A percentile compares a stretch with the other conserved stretches of the same genome.
phyloP scores from a whole-genome alignment of 2,113 vertebrate genomes.

The Arothron firmamentum region DNA sequence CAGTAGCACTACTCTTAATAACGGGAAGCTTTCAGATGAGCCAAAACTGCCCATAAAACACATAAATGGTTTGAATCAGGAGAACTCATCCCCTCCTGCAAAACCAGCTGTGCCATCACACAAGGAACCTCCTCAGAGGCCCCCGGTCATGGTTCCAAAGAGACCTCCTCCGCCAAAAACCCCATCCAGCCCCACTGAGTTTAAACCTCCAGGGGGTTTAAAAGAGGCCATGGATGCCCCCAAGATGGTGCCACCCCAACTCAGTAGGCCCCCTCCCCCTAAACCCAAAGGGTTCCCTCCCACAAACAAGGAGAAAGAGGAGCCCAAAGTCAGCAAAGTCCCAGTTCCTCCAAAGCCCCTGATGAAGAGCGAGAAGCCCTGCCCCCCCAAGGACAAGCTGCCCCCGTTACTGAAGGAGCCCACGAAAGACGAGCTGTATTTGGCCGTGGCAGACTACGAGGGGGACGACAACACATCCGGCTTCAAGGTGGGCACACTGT shows the following conservation, averaged over 20 bases:
- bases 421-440: conserved; percentile 83
- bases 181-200: conserved; percentile 68
- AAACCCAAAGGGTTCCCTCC: conserved; percentile 82
- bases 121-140: conserved; percentile 79
- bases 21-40: conserved; percentile 60
- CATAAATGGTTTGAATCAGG: conserved; percentile 72
- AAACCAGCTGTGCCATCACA: conserved; percentile 62
- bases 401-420: conserved; percentile 67
- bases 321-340: conserved; percentile 78
- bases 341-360: conserved; percentile 73
- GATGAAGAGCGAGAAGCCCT: conserved; percentile 80
- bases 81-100: conserved; percentile 43
- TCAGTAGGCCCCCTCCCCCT: conserved; percentile 84
- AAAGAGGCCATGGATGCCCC: conserved; percentile 72
- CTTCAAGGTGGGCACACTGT: conserved; percentile 92
- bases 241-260: conserved; percentile 48
- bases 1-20: conserved; percentile 43
- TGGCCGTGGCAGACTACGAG: conserved; percentile 93
- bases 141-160: conserved; percentile 79
- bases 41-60: conserved; percentile 73
- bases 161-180: conserved; percentile 91
- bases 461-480: conserved; percentile 88
- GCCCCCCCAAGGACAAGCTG: conserved; percentile 72
- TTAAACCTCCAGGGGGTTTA: conserved; percentile 45
- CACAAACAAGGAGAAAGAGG: conserved; percentile 73